These are phyloP conservation scores for Alcedo quadribrachys DNA, from an alignment of 2,797 vertebrate species.

Conservation along the genomic window DNA sequence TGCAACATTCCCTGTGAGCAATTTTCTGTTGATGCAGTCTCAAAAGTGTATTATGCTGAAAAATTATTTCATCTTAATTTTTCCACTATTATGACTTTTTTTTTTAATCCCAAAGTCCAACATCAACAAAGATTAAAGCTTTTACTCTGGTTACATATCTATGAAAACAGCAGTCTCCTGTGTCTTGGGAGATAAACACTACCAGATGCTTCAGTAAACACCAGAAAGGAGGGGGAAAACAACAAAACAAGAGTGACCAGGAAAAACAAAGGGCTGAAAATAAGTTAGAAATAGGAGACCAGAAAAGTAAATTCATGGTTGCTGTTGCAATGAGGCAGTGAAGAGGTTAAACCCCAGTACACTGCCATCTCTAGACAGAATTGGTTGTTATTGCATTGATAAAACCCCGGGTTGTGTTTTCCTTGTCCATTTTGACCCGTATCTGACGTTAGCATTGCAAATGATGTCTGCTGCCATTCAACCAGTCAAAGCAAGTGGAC, in stretches of 20 bases:
- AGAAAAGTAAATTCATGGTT: not conserved
- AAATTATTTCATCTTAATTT: conserved; percentile 39
- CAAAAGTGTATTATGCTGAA: not conserved
- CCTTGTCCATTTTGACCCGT: conserved; percentile 71
- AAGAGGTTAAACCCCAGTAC: conserved; percentile 58
- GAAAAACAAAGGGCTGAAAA: not conserved
- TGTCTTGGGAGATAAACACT: conserved; percentile 54
- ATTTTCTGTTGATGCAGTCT: not conserved
- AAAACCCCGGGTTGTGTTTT: conserved; percentile 63
- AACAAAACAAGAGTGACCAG: not conserved
- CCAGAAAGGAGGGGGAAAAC: not conserved
- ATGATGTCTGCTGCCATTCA: conserved; percentile 68
- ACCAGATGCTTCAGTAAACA: conserved; percentile 62
- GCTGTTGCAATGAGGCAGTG: not conserved
- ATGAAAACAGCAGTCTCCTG: conserved; percentile 48
- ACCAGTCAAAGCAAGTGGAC: conserved; percentile 5
- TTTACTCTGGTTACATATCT: conserved; percentile 50
- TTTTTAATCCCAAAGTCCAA: conserved; percentile 41
- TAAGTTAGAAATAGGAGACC: not conserved
- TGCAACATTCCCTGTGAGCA: not conserved
- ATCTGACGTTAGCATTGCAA: conserved; percentile 72
- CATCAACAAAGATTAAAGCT: conserved; percentile 59
- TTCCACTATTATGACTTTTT: conserved; percentile 37
- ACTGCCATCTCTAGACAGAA: conserved; percentile 50
- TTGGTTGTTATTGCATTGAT: conserved; percentile 66